Evolutionary conservation across 2,888 invertebrate species (phyloP), one percentile per base, ranked within the genome.

Genomic region (Lasioglossum figueresi): DNA sequence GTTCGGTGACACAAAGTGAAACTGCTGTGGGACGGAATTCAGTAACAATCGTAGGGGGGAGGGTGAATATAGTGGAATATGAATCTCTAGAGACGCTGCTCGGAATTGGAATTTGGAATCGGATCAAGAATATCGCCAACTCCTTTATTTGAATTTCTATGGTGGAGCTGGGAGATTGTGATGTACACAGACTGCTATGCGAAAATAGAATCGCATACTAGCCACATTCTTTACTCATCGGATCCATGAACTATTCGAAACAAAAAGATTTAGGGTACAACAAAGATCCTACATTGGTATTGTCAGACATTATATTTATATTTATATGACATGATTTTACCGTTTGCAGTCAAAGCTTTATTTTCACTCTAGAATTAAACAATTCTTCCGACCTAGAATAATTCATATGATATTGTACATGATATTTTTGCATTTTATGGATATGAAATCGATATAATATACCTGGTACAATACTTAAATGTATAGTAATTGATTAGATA

Each of bases 1-100:
- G 63, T 66, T 66, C 78, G 66, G 56, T 76, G 85, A 84, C 77
- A 77, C 77, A 77, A 37, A 43, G 14, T 77, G 74, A 70, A 63
- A 79, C 84, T 63, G n/a, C 59, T 68, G 14, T n/a, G 27, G 31
- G 40, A 19, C 72, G 31, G 5, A 4, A 34, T 34, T 76, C 76
- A 19, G 19, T 34, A 76, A 83, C 63, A 77, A 82, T 83, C 19
- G 59, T 10, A 14, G 31, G 45, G n/a, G 4, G 14, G 10, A 16
- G 19, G 23, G 16, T 8, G 52, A 19, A 23, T 8, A 23, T 8
- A 23, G 23, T 52, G 52, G 23, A 2, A 52, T 52, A 23, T 23
- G 48, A 23, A 52, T 52, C 48, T 19, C 19, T 19, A 52, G 48
- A 52, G 48, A 52, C 48, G 8, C 12, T 1, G 8, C n/a, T 12